Evolutionary conservation across 1,140 invertebrate genomes (phyloP).

Genomic region (Colletes gigas): DNA sequence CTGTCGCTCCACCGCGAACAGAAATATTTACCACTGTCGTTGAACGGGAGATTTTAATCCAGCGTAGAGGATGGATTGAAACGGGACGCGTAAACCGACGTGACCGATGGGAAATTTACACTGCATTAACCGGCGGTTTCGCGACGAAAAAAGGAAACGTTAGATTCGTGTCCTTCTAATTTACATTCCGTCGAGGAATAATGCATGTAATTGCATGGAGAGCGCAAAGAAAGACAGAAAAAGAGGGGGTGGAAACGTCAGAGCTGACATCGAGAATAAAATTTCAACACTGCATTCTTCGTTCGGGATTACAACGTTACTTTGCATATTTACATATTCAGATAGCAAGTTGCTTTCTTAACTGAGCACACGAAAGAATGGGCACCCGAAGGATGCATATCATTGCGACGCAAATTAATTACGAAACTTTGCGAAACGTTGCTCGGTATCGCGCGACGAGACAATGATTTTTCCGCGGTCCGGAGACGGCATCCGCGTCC

Average conservation of each 20-base stretch:
- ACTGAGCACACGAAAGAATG: not conserved
- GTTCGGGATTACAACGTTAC: conserved; percentile 48
- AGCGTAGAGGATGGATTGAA: not conserved
- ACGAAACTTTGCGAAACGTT: not conserved
- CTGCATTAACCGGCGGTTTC: conserved; percentile 19
- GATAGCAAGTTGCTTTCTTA: conserved; percentile 5
- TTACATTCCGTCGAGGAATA: conserved; percentile 35
- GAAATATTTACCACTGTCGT: not conserved
- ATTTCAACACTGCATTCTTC: conserved; percentile 55
- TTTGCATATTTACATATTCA: conserved; percentile 64
- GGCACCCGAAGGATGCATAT: not conserved
- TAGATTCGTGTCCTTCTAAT: conserved; percentile 30
- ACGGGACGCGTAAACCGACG: not conserved
- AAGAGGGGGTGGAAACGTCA: conserved; percentile 18
- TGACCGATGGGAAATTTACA: conserved; percentile 4
- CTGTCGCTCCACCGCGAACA: not conserved
- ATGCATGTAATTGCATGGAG: conserved; percentile 39
- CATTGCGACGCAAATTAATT: conserved; percentile 13
- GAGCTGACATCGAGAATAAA: conserved; percentile 25
- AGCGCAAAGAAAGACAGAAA: not conserved
- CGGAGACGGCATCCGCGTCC: not conserved
- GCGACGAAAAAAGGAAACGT: conserved; percentile 31
- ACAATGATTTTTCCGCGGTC: not conserved
- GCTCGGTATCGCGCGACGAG: not conserved
- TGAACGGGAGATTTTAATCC: not conserved